Evolutionary conservation across 2,797 vertebrate species (phyloP).

Genomic region (Propithecus perrieri): DNA sequence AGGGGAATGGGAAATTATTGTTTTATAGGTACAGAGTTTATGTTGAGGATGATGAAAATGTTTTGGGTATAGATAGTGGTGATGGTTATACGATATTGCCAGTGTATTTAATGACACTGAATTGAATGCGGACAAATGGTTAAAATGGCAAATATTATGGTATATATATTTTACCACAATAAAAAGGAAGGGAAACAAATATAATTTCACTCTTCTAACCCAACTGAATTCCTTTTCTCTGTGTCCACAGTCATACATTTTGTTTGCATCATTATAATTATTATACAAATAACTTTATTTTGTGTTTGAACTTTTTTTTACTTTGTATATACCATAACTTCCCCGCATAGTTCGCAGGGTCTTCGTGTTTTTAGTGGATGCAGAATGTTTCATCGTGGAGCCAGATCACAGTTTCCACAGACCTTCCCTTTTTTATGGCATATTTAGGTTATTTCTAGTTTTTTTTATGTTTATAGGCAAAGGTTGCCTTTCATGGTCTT

Average conservation of each 20-base stretch:
- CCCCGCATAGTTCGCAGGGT: not conserved
- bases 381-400: not conserved
- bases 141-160: not conserved
- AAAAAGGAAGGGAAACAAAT: not conserved
- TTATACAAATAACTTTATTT: not conserved
- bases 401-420: not conserved
- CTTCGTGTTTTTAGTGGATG: not conserved
- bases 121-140: not conserved
- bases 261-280: not conserved
- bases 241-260: not conserved
- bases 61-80: not conserved
- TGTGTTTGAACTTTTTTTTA: not conserved
- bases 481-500: not conserved
- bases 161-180: not conserved
- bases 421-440: not conserved
- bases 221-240: not conserved
- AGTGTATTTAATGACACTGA: not conserved
- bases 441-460: not conserved
- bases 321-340: fast-evolving
- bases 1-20: not conserved
- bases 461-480: not conserved
- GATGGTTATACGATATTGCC: not conserved
- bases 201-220: not conserved
- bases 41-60: not conserved
- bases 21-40: not conserved